These are phyloP conservation scores for Acronicta alni DNA, from an alignment of 2,888 invertebrate species.

Conservation along the genomic window DNA sequence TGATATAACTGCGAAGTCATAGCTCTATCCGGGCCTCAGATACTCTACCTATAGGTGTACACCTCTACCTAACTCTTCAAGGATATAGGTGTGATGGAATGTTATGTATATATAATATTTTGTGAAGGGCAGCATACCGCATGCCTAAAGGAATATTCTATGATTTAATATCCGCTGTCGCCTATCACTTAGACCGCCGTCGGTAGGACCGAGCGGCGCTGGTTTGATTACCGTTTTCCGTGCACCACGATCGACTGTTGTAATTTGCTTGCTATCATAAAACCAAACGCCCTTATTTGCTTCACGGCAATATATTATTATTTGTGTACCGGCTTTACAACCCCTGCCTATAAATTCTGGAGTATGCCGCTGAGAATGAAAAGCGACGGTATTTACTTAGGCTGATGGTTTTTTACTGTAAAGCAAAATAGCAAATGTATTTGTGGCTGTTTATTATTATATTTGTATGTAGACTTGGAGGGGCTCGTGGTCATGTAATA, in stretches of 20 bases:
- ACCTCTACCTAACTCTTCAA: too few relatives aligned
- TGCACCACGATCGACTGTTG: slow-evolving; percentile 73
- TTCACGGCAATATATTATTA: slow-evolving; percentile 61
- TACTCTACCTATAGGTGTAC: too few relatives aligned
- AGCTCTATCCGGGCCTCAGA: too few relatives aligned
- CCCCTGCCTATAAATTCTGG: slow-evolving; percentile 41
- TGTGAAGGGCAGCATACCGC: too few relatives aligned
- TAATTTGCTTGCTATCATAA: slow-evolving; percentile 80
- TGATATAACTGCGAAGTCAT: too few relatives aligned
- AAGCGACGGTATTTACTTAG: slow-evolving; percentile 11
- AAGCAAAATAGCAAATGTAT: background rate
- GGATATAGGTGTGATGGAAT: too few relatives aligned
- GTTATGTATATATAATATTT: too few relatives aligned
- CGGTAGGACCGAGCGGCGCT: slow-evolving; percentile 58
- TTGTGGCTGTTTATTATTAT: too few relatives aligned
- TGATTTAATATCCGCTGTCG: background rate
- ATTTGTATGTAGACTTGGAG: too few relatives aligned
- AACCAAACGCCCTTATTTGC: slow-evolving; percentile 68
- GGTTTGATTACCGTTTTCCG: slow-evolving; percentile 80
- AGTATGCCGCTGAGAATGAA: slow-evolving; percentile 35
- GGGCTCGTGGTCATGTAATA: too few relatives aligned
- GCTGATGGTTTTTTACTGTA: slow-evolving; percentile 17
- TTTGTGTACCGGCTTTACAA: slow-evolving; percentile 44
- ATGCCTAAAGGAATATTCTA: too few relatives aligned
- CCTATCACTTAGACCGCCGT: slow-evolving; percentile 29